Evolutionary conservation across 2,113 vertebrate species (phyloP), one percentile per base, ranked within the genome.

Genomic region (Plecturocebus donacophilus): DNA sequence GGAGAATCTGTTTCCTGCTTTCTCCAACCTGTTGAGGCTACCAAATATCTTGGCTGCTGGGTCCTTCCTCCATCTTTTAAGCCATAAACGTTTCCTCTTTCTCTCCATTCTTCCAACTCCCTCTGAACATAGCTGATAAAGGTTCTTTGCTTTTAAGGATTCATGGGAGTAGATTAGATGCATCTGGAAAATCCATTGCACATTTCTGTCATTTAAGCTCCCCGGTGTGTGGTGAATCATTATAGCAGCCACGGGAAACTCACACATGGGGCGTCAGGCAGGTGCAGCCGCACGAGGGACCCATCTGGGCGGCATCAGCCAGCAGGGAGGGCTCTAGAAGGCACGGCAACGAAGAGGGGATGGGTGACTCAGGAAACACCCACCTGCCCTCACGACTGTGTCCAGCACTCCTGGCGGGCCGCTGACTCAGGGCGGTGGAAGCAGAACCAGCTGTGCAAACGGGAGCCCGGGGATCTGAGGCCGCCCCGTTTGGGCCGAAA

Each of bases 401-500:
- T 23, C 56, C 56, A 58, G 40, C 38, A 47, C 27, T 32, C 0
- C 47, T 38, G n/a, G 13, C n/a, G 20, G 40, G 27, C 27, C 1
- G n/a, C 70, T 14, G 17, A 8, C 38, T 13, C 2, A 3, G 35
- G 14, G 76, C 20, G 1, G 27, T 30, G 7, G 25, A 58, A 49
- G 20, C 0, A 3, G 27, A 40, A 47, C 54, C 4, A 11, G 73
- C 23, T 12, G 40, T 0, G 0, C 16, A 20, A 4, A 2, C 2
- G 49, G 12, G 25, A 58, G 16, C 7, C 42, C 5, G 0, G 9
- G 47, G 47, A 45, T 9, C 40, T 8, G 21, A 6, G 0, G 14
- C 3, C 12, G 21, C 11, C 47, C 49, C 1, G 0, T 1, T 21
- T 30, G 5, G 40, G 56, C n/a, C 23, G 19, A 27, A 42, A 56